phyloP scores from a whole-genome alignment of 2,113 vertebrate genomes.

The Nipponia nippon region DNA sequence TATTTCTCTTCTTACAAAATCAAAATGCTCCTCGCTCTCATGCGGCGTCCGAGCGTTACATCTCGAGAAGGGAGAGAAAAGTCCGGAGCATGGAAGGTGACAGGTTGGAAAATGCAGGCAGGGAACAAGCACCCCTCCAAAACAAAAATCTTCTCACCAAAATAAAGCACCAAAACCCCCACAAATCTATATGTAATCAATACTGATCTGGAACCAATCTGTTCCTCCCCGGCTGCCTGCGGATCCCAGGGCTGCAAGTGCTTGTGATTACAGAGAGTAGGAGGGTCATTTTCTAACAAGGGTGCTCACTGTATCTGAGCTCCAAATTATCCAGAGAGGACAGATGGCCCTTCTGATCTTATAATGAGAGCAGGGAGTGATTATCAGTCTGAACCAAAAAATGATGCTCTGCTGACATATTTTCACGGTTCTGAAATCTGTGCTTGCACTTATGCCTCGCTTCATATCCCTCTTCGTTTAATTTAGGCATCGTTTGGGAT shows the following conservation, averaged over 20 bases:
- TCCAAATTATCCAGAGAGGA: slow-evolving; percentile 64
- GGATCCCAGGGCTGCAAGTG: slow-evolving; percentile 4
- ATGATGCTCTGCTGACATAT: slow-evolving; percentile 65
- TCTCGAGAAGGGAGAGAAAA: not conserved
- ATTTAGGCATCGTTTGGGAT: slow-evolving; percentile 42
- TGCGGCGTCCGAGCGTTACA: not conserved
- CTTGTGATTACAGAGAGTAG: slow-evolving; percentile 36
- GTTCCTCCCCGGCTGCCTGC: not conserved
- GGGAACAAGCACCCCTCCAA: not conserved
- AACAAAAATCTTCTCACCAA: not conserved
- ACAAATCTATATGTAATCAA: not conserved
- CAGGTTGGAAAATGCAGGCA: not conserved
- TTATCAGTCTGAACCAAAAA: slow-evolving; percentile 64
- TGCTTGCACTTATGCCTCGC: slow-evolving; percentile 50
- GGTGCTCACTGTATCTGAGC: slow-evolving; percentile 59
- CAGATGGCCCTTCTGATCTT: slow-evolving; percentile 66
- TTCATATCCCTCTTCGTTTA: slow-evolving; percentile 38
- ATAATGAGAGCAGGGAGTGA: slow-evolving; percentile 63
- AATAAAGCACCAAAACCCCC: not conserved
- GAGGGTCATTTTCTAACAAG: slow-evolving; percentile 61
- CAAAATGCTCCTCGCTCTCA: not conserved
- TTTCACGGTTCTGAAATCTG: slow-evolving; percentile 69
- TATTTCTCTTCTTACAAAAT: not conserved
- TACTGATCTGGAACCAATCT: slow-evolving; percentile 30
- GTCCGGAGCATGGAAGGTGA: not conserved